A percentile compares a stretch with the other conserved stretches of the same genome.
Evolutionary conservation across 2,888 invertebrate genomes (phyloP).

Genomic region (Hartigia nigra): DNA sequence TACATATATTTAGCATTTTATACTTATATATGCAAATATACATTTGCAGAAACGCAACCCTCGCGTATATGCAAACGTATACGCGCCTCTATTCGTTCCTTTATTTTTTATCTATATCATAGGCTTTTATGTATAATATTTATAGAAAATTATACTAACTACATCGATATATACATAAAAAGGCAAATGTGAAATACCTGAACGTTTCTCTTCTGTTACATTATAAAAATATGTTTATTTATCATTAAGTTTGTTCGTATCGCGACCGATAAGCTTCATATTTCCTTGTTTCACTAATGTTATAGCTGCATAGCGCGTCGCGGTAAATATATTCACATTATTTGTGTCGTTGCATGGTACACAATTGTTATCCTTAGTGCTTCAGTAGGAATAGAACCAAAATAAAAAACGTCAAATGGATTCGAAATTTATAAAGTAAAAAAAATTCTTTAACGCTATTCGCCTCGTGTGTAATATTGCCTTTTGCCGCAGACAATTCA

Average conservation of each 20-base stretch:
- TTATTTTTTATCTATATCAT: constrained; percentile 26
- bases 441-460: background rate
- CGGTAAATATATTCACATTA: constrained; percentile 48
- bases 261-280: constrained; percentile 31
- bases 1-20: constrained; percentile 27
- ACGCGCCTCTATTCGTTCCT: background rate
- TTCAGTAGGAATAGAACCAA: background rate
- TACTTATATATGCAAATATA: constrained; percentile 11
- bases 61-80: background rate
- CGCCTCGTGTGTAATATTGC: background rate
- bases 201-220: constrained; percentile 48
- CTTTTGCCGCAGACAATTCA: background rate
- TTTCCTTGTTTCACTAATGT: constrained; percentile 46
- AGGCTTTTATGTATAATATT: constrained; percentile 37
- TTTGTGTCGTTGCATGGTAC: constrained; percentile 39
- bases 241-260: constrained; percentile 42
- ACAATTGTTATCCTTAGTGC: constrained; percentile 28
- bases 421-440: background rate
- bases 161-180: constrained; percentile 64
- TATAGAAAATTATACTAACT: constrained; percentile 64
- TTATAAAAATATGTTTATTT: constrained; percentile 61
- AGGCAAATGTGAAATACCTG: constrained; percentile 66
- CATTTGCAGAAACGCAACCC: constrained; percentile 1
- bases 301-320: constrained; percentile 49
- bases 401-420: background rate